These are phyloP conservation scores for Petrocephalus schoutedeni DNA, from an alignment of 2,797 vertebrate species.

Conservation along the genomic window DNA sequence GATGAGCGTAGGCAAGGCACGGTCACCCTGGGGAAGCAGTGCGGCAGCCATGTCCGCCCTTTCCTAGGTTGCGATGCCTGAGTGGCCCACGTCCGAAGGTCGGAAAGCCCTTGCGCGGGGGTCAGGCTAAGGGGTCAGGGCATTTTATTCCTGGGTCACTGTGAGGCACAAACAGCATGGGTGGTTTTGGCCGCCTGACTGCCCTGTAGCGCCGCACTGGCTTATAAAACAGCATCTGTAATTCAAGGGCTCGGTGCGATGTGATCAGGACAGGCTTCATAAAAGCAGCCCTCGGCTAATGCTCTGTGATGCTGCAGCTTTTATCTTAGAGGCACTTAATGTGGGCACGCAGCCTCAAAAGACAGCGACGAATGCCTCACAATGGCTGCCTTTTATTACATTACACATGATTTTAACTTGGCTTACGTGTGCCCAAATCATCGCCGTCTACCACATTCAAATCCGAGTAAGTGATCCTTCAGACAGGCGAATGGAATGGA, in stretches of 20 bases:
- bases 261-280: constrained; percentile 11
- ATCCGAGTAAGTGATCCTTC: constrained; percentile 32
- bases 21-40: not conserved
- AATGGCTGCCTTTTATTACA: not conserved
- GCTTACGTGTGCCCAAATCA: not conserved
- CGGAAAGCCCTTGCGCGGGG: not conserved
- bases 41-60: not conserved
- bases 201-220: not conserved
- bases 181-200: not conserved
- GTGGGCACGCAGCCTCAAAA: not conserved
- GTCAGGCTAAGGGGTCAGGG: not conserved
- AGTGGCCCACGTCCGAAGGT: not conserved
- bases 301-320: not conserved
- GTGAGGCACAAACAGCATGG: not conserved
- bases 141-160: not conserved
- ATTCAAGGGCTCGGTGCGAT: constrained; percentile 9
- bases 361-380: not conserved
- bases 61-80: not conserved
- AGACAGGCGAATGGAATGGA: constrained; percentile 11
- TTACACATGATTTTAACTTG: not conserved
- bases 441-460: constrained; percentile 23
- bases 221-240: constrained; percentile 23
- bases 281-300: not conserved
- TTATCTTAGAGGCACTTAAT: not conserved
- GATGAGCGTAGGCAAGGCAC: not conserved